Conservation (phyloP, 2,888 invertebrate species). For the Tribolium freemani region DNA sequence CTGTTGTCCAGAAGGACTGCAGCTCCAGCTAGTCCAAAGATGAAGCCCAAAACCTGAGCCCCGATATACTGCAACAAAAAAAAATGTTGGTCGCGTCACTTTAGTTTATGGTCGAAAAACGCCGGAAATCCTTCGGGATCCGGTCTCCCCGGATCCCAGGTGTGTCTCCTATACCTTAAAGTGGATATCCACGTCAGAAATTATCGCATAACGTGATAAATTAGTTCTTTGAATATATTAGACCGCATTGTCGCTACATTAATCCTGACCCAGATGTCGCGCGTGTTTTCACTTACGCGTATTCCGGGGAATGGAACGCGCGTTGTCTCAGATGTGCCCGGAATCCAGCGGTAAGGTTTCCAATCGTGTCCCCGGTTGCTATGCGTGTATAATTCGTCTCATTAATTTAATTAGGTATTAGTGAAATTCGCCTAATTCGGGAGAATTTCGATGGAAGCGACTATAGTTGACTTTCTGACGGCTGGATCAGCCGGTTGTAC, state of each 20-base stretch:
- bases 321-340: slow-evolving; percentile 39
- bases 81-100: background rate
- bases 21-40: slow-evolving; percentile 81
- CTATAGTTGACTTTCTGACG: background rate
- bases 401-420: slow-evolving; percentile 50
- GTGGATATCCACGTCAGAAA: slow-evolving; percentile 56
- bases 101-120: slow-evolving; percentile 10
- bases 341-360: slow-evolving; percentile 37
- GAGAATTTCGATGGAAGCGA: background rate
- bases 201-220: slow-evolving; percentile 57
- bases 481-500: background rate
- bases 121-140: slow-evolving; percentile 16
- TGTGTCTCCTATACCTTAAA: slow-evolving; percentile 56
- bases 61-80: slow-evolving; percentile 76
- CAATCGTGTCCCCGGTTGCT: slow-evolving; percentile 31
- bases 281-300: slow-evolving; percentile 53
- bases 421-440: slow-evolving; percentile 35
- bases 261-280: slow-evolving; percentile 57
- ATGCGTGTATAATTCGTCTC: slow-evolving; percentile 40
- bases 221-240: slow-evolving; percentile 60
- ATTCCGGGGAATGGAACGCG: slow-evolving; percentile 26
- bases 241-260: slow-evolving; percentile 61
- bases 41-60: slow-evolving; percentile 80
- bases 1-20: slow-evolving; percentile 85
- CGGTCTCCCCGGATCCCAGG: slow-evolving; percentile 50